These are phyloP conservation scores for Boleophthalmus pectinirostris DNA, from an alignment of 2,113 vertebrate species.

Conservation along the genomic window DNA sequence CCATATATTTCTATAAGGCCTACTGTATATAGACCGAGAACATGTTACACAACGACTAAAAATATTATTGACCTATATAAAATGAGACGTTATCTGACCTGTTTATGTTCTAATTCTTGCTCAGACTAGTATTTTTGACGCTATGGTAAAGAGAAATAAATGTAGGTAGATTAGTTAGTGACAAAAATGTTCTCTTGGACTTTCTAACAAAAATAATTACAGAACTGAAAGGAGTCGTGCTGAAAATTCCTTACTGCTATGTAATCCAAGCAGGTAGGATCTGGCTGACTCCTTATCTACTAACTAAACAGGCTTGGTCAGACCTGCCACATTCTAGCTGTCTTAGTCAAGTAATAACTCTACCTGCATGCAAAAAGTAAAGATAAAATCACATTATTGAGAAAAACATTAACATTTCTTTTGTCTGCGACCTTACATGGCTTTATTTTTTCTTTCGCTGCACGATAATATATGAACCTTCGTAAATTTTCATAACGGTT, in stretches of 20 bases:
- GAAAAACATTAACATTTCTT: background rate
- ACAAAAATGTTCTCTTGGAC: background rate
- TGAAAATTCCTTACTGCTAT: background rate
- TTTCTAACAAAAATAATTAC: background rate
- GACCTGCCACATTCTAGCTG: background rate
- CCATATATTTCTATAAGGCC: no score
- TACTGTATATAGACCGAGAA: no score
- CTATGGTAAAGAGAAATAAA: no score
- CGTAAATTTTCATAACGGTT: background rate
- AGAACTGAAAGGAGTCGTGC: background rate
- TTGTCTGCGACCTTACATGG: background rate
- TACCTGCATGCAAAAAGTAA: no score
- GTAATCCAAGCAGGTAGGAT: background rate
- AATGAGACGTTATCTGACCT: no score
- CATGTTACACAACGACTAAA: no score
- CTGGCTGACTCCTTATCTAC: background rate
- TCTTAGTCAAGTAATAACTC: background rate
- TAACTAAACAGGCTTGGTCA: background rate
- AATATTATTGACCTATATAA: no score
- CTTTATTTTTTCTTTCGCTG: background rate
- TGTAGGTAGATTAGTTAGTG: no score
- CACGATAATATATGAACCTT: background rate
- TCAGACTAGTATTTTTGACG: no score
- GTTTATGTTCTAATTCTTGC: no score
- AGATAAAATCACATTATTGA: background rate